Evolutionary conservation across 2,888 invertebrate species (phyloP), one percentile per base, ranked within the genome.

Genomic region (Adineta ricciae): DNA sequence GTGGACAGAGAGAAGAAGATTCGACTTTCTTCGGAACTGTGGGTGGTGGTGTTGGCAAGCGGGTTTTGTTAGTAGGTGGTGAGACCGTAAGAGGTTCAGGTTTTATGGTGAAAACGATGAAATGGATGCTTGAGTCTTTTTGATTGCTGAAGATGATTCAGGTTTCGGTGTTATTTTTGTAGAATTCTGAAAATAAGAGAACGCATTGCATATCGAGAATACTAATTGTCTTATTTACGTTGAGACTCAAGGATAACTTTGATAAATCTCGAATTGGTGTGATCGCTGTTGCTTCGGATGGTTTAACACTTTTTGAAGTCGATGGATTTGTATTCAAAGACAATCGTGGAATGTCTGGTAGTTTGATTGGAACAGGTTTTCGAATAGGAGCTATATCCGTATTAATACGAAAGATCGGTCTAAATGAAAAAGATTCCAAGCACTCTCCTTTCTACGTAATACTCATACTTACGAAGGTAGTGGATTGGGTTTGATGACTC

Each of bases 211-310:
- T 49, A 14, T 49, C 49, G 8, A 11, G 9, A 49, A 49, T 14
- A 19, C 50, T 19, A 50, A 64, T 32, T 27, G 16, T 4, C 19
- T 27, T 32, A 64, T 32, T 64, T 36, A 64, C 64, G 19, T 64
- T 32, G 3, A 64, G 64, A 64, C 32, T 64, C 14, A 64, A 64
- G 16, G 64, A 64, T 32, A 64, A 64, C 32, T 64, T 64, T 3
- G 64, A 64, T 64, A 64, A 36, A 64, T 64, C 64, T 64, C 64
- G 64, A 64, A 27, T 64, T 16, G 64, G 64, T 64, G 64, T 64
- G 3, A 5, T 14, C 7, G 19, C 64, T 27, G 64, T 19, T 27
- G 36, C 1, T 19, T 32, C 19, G 8, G 11, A 46, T 46, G 46
- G 5, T 27, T 16, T 32, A 32, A 32, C 16, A 64, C 11, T 46